A percentile compares a stretch with the other conserved stretches of the same genome.
Conservation (phyloP, 1,140 invertebrate genomes). For the Orchesella cincta region DNA sequence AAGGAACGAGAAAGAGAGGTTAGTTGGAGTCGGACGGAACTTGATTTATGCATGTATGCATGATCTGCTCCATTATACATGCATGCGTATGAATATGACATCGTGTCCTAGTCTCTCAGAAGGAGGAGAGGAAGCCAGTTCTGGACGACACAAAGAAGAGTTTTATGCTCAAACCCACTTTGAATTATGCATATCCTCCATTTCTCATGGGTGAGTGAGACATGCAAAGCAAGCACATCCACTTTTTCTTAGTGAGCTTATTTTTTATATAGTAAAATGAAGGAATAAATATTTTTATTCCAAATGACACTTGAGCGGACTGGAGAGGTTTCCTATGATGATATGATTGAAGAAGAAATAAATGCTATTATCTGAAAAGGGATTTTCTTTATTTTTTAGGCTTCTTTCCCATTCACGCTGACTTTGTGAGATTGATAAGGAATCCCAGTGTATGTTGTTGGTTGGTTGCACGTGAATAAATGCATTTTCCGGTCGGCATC, state of each 20-base stretch:
- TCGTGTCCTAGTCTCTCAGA: neutral
- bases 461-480: neutral
- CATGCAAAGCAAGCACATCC: too few species aligned
- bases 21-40: too few species aligned
- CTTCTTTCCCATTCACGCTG: neutral
- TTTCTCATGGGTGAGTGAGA: too few species aligned
- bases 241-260: too few species aligned
- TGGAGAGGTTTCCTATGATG: neutral
- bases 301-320: neutral
- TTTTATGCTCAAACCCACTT: neutral
- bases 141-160: neutral
- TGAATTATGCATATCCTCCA: neutral
- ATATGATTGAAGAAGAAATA: neutral
- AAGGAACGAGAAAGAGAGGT: too few species aligned
- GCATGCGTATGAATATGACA: too few species aligned
- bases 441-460: neutral
- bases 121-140: neutral
- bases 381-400: neutral
- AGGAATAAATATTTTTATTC: slow-evolving; percentile 26
- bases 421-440: neutral
- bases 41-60: too few species aligned
- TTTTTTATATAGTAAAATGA: too few species aligned
- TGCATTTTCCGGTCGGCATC: too few species aligned
- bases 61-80: too few species aligned
- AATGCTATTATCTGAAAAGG: neutral